Conservation (phyloP, 2,797 vertebrate genomes). For the Hylomyscus alleni region DNA sequence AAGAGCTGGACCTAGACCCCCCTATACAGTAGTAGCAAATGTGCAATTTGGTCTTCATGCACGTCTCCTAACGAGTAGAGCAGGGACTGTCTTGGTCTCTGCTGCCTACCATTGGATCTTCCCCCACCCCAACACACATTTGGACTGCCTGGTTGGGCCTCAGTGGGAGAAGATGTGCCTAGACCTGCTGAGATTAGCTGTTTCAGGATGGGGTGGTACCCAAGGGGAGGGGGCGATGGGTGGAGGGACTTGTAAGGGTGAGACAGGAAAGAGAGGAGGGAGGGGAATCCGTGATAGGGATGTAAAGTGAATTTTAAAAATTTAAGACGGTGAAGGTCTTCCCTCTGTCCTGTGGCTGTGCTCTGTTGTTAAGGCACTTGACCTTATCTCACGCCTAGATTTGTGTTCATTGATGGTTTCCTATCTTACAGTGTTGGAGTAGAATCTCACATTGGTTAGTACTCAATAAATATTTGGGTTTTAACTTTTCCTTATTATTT, state of each 20-base stretch:
- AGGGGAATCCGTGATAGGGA: too few relatives aligned
- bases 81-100: neutral
- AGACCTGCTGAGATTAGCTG: too few relatives aligned
- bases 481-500: neutral
- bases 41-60: neutral
- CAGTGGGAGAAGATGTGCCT: too few relatives aligned
- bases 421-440: neutral
- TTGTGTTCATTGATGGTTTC: conserved; percentile 17
- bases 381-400: neutral
- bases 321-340: neutral
- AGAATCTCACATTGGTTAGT: neutral
- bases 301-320: too few relatives aligned
- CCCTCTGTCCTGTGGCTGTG: neutral
- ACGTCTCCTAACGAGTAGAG: neutral
- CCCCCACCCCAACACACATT: too few relatives aligned
- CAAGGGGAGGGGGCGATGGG: too few relatives aligned
- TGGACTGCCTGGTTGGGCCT: too few relatives aligned
- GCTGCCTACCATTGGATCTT: neutral
- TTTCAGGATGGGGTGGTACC: too few relatives aligned
- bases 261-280: too few relatives aligned
- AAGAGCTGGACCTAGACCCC: neutral
- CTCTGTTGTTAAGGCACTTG: conserved; percentile 11
- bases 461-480: neutral
- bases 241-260: too few relatives aligned
- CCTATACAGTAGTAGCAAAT: neutral